Conservation (phyloP, 2,113 vertebrate species). For the Oryzias javanicus region DNA sequence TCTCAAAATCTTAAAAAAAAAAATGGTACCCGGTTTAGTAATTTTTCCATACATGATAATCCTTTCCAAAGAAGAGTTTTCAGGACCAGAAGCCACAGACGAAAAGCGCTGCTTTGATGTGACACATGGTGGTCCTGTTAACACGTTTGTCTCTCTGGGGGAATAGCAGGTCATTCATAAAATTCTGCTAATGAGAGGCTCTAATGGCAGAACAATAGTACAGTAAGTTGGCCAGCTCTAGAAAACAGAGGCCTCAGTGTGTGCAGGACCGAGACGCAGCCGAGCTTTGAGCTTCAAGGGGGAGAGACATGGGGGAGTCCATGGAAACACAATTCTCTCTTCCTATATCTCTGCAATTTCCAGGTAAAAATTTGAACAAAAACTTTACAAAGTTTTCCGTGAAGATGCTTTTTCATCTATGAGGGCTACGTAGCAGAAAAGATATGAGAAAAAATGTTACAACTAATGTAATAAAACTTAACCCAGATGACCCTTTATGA, state of each 20-base stretch:
- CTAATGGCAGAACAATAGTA: constrained; percentile 38
- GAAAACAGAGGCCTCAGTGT: constrained; percentile 62
- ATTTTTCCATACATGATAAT: constrained; percentile 17
- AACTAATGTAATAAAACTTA: too few species aligned
- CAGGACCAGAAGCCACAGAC: constrained; percentile 11
- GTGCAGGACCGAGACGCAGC: constrained; percentile 31
- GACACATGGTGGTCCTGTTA: constrained; percentile 33
- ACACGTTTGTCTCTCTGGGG: constrained; percentile 30
- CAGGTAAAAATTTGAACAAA: too few species aligned
- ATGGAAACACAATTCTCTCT: too few species aligned
- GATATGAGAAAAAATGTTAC: too few species aligned
- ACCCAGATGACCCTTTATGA: too few species aligned
- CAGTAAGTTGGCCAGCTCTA: constrained; percentile 39
- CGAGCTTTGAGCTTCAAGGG: constrained; percentile 18
- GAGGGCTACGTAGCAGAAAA: too few species aligned
- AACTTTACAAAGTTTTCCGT: too few species aligned
- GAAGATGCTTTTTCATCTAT: too few species aligned
- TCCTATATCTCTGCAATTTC: too few species aligned
- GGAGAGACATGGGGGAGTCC: too few species aligned
- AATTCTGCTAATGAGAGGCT: constrained; percentile 60
- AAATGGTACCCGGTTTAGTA: not conserved
- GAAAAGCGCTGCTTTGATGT: constrained; percentile 18
- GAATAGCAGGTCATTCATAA: constrained; percentile 44
- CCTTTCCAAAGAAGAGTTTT: constrained; percentile 16
- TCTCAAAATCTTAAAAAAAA: too few species aligned